Conservation (phyloP, 2,113 vertebrate genomes). For the Trachemys scripta region DNA sequence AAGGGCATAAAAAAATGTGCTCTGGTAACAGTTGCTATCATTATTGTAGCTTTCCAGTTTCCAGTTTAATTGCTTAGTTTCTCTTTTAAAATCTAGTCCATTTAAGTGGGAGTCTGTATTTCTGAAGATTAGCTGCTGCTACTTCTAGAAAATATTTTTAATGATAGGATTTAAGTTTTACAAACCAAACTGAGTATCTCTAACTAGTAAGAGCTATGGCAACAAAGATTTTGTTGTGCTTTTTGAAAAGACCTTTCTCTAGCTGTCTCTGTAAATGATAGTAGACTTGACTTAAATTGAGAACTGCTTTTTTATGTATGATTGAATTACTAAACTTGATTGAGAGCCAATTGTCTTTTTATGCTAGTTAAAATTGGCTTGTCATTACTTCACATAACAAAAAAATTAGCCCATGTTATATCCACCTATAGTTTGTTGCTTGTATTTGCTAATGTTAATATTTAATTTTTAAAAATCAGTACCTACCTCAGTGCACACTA, state of each 20-base stretch:
- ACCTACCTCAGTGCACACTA: neutral
- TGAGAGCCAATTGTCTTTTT: neutral
- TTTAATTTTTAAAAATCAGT: neutral
- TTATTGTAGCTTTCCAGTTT: constrained; percentile 41
- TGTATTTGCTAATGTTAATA: neutral
- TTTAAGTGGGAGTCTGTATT: neutral
- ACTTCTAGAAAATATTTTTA: neutral
- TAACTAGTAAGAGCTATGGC: neutral
- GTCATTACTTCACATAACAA: neutral
- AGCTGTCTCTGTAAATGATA: neutral
- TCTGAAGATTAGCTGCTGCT: neutral
- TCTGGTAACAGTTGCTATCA: constrained; percentile 19
- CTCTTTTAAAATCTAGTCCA: neutral
- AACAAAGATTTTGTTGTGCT: constrained; percentile 15
- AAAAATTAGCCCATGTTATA: neutral
- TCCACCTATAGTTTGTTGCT: neutral
- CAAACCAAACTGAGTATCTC: neutral
- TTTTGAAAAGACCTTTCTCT: neutral
- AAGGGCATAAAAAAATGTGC: constrained; percentile 21
- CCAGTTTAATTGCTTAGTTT: constrained; percentile 37
- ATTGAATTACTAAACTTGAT: neutral
- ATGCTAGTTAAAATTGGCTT: neutral
- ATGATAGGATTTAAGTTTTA: neutral
- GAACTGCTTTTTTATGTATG: neutral
- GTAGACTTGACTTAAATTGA: neutral